Conservation (phyloP, 2,888 invertebrate species). For the Morinoia aosen region DNA sequence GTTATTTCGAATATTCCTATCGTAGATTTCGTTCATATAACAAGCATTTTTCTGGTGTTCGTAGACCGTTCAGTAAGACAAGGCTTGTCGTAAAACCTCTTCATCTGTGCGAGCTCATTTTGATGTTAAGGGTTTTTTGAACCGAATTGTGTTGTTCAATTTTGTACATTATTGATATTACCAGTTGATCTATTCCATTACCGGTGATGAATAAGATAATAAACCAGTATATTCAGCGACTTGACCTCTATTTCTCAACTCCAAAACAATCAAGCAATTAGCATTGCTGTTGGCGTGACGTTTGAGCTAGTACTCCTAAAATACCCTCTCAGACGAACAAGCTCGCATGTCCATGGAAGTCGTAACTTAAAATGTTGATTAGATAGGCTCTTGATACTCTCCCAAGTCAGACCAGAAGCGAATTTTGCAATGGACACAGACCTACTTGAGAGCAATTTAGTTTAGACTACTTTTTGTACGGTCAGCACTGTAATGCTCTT, state of each 20-base stretch:
- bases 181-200: conserved; percentile 34
- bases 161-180: neutral
- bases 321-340: too few species aligned
- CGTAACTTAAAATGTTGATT: too few species aligned
- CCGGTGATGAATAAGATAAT: conserved; percentile 42
- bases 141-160: conserved; percentile 2
- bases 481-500: too few species aligned
- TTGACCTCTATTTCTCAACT: neutral
- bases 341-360: neutral
- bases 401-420: too few species aligned
- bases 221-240: conserved; percentile 24
- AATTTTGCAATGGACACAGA: too few species aligned
- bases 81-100: neutral
- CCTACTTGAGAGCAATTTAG: too few species aligned
- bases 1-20: neutral
- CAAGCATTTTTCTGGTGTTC: neutral
- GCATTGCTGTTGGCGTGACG: too few species aligned
- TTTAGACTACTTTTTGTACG: too few species aligned
- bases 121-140: neutral
- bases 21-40: neutral
- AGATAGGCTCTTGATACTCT: too few species aligned
- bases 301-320: too few species aligned
- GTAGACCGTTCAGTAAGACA: neutral
- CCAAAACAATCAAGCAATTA: neutral
- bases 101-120: neutral